Conservation (phyloP, 2,888 invertebrate genomes). For the Melanargia galathea region DNA sequence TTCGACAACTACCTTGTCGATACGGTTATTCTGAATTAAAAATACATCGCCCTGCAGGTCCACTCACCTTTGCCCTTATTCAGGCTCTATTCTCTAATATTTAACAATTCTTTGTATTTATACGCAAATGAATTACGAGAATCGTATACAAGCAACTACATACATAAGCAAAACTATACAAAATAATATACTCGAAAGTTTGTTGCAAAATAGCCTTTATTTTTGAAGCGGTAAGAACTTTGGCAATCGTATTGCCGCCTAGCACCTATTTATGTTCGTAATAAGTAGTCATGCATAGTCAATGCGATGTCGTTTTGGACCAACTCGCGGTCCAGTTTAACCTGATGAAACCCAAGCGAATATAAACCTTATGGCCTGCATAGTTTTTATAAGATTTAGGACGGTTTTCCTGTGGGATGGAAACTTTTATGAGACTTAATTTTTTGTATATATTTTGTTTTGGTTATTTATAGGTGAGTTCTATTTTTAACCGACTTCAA, state of each 20-base stretch:
- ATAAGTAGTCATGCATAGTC: slow-evolving; percentile 63
- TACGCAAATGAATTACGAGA: slow-evolving; percentile 27
- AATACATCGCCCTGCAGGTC: too few relatives aligned
- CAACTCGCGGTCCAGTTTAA: slow-evolving; percentile 51
- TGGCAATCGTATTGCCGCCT: not conserved
- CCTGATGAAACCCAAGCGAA: slow-evolving; percentile 55
- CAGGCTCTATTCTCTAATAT: not conserved
- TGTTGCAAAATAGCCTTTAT: slow-evolving; percentile 21
- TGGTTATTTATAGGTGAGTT: not conserved
- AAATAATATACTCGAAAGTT: slow-evolving; percentile 6
- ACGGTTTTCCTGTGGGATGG: slow-evolving; percentile 16
- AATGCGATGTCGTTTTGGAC: slow-evolving; percentile 53
- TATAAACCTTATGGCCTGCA: slow-evolving; percentile 43
- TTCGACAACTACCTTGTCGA: too few relatives aligned
- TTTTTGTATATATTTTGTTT: slow-evolving; percentile 1
- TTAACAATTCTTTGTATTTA: not conserved
- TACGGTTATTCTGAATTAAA: too few relatives aligned
- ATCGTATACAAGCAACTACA: slow-evolving; percentile 16
- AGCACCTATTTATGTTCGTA: slow-evolving; percentile 27
- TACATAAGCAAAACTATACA: slow-evolving; percentile 13
- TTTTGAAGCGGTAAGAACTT: slow-evolving; percentile 24
- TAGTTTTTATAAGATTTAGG: slow-evolving; percentile 27
- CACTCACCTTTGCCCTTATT: not conserved
- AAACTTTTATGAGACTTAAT: not conserved
- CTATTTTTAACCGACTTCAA: too few relatives aligned